phyloP scores from a whole-genome alignment of 2,113 vertebrate species.

The Piaya cayana region DNA sequence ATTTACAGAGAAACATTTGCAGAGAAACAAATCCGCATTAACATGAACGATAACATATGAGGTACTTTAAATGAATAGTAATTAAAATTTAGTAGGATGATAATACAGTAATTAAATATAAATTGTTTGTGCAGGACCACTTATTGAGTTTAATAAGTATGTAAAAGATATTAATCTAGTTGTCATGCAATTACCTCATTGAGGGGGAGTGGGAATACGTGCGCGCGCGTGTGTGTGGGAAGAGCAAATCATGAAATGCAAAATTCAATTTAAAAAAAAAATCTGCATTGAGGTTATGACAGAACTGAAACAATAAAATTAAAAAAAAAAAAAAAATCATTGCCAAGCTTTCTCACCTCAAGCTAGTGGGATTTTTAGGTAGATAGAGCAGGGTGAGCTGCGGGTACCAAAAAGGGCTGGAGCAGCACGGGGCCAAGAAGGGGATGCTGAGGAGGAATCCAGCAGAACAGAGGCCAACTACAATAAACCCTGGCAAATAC shows the following conservation, averaged over 20 bases:
- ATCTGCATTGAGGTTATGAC: constrained; percentile 6
- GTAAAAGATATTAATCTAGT: constrained; percentile 75
- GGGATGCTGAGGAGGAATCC: background rate
- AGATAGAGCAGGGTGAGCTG: background rate
- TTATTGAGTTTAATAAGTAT: constrained; percentile 75
- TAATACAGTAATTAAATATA: constrained; percentile 77
- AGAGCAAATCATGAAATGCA: constrained; percentile 61
- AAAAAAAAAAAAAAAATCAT: background rate
- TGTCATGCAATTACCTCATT: constrained; percentile 71
- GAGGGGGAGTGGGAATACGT: constrained; percentile 63
- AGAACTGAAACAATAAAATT: background rate
- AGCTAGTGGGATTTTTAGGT: background rate
- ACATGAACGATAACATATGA: constrained; percentile 66
- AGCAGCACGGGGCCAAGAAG: background rate
- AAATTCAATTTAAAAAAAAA: constrained; percentile 27
- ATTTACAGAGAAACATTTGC: constrained; percentile 44
- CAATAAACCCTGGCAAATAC: background rate
- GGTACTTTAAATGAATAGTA: constrained; percentile 73
- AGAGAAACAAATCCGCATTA: constrained; percentile 51
- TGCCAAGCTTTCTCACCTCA: background rate
- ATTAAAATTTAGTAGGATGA: constrained; percentile 77
- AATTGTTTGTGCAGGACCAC: constrained; percentile 72
- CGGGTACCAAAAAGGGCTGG: background rate
- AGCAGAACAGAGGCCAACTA: background rate
- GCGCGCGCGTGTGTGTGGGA: constrained; percentile 25